Percentiles rank a stretch among this genome's conserved stretches.
phyloP scores from a whole-genome alignment of 2,113 vertebrate species.

The Thomomys bottae region DNA sequence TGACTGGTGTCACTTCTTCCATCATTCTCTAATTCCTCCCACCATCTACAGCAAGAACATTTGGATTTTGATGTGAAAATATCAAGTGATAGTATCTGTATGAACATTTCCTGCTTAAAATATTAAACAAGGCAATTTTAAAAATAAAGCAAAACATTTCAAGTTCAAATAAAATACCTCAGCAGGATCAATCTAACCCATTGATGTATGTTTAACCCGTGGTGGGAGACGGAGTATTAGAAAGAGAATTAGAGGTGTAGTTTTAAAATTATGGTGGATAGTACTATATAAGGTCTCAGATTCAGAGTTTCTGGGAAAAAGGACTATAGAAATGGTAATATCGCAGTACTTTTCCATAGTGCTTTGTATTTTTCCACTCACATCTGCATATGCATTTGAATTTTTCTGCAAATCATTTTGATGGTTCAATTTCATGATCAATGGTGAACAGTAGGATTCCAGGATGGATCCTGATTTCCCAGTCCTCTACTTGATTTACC shows the following conservation, averaged over 20 bases:
- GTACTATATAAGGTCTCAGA: neutral
- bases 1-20: too few relatives aligned
- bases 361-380: neutral
- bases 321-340: neutral
- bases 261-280: neutral
- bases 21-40: too few relatives aligned
- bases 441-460: neutral
- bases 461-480: neutral
- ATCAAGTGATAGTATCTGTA: neutral
- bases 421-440: neutral
- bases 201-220: neutral
- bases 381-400: neutral
- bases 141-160: neutral
- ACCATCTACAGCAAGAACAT: too few relatives aligned
- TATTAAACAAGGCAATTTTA: neutral
- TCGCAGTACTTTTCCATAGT: neutral
- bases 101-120: slow-evolving; percentile 22
- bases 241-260: neutral
- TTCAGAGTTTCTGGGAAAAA: neutral
- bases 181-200: rapidly evolving
- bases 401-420: neutral
- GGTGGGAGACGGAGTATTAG: neutral
- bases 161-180: slow-evolving; percentile 2
- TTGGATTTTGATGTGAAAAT: neutral
- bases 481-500: neutral